Evolutionary conservation across 1,140 invertebrate species (phyloP).

Genomic region (Ganaspis sp.): DNA sequence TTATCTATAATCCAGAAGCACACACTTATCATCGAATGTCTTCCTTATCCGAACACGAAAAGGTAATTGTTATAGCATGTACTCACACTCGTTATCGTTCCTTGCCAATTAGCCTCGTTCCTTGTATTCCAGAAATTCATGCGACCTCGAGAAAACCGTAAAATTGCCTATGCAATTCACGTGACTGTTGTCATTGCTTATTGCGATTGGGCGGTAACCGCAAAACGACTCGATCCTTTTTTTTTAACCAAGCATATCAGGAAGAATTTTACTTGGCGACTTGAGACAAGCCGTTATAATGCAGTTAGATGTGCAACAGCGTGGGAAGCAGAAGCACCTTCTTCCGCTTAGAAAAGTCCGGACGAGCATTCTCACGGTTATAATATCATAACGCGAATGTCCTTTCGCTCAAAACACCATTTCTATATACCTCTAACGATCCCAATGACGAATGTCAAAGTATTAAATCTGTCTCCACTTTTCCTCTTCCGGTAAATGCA

Average conservation of each 20-base stretch:
- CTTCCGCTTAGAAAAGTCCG: constrained; percentile 67
- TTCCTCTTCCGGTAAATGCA: constrained; percentile 10
- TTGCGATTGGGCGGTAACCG: background rate
- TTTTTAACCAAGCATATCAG: constrained; percentile 42
- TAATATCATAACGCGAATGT: constrained; percentile 65
- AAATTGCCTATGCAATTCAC: constrained; percentile 40
- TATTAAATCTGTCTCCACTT: background rate
- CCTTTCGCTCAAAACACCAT: constrained; percentile 46
- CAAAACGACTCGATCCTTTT: background rate
- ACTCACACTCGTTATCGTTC: constrained; percentile 48
- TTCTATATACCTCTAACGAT: background rate
- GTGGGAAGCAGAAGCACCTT: constrained; percentile 71
- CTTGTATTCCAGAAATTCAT: constrained; percentile 45
- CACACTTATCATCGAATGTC: constrained; percentile 21
- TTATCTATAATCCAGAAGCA: background rate
- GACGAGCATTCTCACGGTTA: constrained; percentile 72
- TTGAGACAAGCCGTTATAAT: constrained; percentile 70
- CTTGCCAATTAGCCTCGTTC: constrained; percentile 61
- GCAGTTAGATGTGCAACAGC: constrained; percentile 65
- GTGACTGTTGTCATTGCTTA: constrained; percentile 46
- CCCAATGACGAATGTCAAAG: constrained; percentile 16
- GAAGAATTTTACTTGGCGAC: constrained; percentile 31
- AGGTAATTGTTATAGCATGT: constrained; percentile 49
- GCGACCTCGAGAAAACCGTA: constrained; percentile 41
- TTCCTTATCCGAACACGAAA: constrained; percentile 4